Conservation (phyloP, 2,113 vertebrate genomes). For the Epinephelus fuscoguttatus region DNA sequence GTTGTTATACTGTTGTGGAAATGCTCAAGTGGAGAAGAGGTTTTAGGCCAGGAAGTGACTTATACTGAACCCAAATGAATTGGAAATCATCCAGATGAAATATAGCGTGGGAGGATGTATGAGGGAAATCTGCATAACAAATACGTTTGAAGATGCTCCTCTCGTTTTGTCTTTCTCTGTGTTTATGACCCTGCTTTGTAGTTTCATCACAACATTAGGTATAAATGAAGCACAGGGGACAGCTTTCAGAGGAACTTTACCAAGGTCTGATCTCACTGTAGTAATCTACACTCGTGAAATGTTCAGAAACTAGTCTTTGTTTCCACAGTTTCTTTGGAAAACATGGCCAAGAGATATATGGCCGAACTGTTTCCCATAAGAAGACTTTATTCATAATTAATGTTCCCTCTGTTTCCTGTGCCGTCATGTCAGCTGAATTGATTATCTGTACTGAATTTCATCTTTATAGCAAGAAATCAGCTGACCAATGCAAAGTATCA, state of each 20-base stretch:
- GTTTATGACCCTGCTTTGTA: constrained; percentile 25
- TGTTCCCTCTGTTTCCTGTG: neutral
- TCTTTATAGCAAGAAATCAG: constrained; percentile 53
- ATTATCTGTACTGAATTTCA: constrained; percentile 41
- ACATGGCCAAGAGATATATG: neutral
- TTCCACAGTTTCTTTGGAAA: neutral
- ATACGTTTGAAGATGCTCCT: neutral
- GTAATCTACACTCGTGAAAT: neutral
- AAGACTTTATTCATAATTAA: constrained; percentile 15
- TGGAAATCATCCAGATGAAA: constrained; percentile 34
- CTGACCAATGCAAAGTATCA: constrained; percentile 63
- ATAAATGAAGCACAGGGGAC: neutral
- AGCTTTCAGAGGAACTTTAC: neutral
- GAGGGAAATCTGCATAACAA: constrained; percentile 41
- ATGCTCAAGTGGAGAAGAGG: constrained; percentile 48
- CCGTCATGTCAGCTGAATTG: constrained; percentile 27
- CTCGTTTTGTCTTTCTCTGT: neutral
- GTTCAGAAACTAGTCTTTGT: neutral
- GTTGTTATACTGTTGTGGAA: constrained; percentile 65
- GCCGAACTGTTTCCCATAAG: neutral
- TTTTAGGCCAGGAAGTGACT: constrained; percentile 38
- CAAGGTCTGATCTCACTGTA: neutral
- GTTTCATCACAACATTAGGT: constrained; percentile 6
- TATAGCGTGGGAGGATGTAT: constrained; percentile 16
- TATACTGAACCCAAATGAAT: constrained; percentile 31